Base-by-base conservation (phyloP, 2,888 invertebrate genomes). In the Caenorhabditis zanzibari region DNA sequence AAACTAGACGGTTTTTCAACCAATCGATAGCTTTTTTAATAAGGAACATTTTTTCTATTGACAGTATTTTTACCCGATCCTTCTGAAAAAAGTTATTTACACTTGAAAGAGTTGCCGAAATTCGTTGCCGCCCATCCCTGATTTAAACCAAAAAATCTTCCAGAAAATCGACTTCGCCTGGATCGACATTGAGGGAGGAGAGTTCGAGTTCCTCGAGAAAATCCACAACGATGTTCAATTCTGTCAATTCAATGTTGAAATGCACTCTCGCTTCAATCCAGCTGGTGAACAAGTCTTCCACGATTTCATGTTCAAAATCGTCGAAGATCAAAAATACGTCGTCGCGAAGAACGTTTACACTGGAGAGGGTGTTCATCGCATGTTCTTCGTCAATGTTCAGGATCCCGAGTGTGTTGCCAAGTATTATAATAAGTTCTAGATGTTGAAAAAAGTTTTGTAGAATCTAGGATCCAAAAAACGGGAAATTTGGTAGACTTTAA, bases 171-270 rank as follows among this genome's bases (percentile, higher is more conserved):
- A 84, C 63, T 68, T 77, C 24, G 35, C 77, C 26, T 81, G 81
- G 69, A 54, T 84, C 35, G 84, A 84, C 52, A 56, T 74, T 35
- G 84, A 84, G 32, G 81, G 81, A 19, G 81, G 77, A 0, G 85
- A 85, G 49, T 82, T 79, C 56, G 75, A 68, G 10, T 59, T 84
- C 49, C 49, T 84, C 22, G 61, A 76, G 32, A 58, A 63, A 6
- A 64, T 84, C 74, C 63, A 77, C 47, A 24, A 59, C 12, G 80
- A 77, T 59, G 77, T 81, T n/a, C 56, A 71, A 16, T 54, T 85
- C 49, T 84, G 84, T 49, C 84, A 84, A 24, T 69, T 81, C 76
- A 84, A 84, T 44, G 14, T 82, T 7, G 82, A 82, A 41, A 54
- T 82, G 3, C 73, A 73, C 41, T 63, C 73, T 0, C 16, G 63